Conservation (phyloP, 2,113 vertebrate species). For the Spea multiplicata region DNA sequence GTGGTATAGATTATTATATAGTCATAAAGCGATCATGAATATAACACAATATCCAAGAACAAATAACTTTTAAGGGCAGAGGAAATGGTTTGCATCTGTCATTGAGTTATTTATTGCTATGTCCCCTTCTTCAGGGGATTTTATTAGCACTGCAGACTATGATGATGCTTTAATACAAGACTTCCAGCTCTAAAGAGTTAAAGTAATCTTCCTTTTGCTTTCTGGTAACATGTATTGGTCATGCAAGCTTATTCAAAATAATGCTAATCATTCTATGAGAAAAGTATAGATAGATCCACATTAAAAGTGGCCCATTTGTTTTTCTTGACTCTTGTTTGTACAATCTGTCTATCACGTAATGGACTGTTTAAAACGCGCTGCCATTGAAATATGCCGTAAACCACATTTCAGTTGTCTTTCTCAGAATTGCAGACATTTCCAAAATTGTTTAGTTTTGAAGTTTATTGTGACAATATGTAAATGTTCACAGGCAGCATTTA, state of each 20-base stretch:
- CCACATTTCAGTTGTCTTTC: constrained; percentile 10
- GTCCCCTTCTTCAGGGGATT: too few species aligned
- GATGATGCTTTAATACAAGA: too few species aligned
- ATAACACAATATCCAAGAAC: too few species aligned
- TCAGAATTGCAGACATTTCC: constrained; percentile 3
- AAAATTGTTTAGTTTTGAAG: constrained; percentile 15
- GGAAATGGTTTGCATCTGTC: too few species aligned
- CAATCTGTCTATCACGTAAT: constrained; percentile 9
- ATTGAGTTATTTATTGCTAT: too few species aligned
- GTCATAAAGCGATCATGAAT: too few species aligned
- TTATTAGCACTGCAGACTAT: too few species aligned
- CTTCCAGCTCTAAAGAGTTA: not conserved
- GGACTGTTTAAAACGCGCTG: constrained; percentile 19
- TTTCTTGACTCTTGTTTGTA: constrained; percentile 29
- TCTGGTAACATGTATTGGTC: constrained; percentile 8
- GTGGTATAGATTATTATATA: too few species aligned
- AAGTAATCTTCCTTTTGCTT: not conserved
- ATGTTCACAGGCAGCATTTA: not conserved
- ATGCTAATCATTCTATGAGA: constrained; percentile 9
- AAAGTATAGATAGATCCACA: constrained; percentile 26
- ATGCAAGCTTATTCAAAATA: constrained; percentile 35
- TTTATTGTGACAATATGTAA: constrained; percentile 9
- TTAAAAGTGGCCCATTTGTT: constrained; percentile 6
- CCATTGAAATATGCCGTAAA: constrained; percentile 6
- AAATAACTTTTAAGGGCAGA: too few species aligned